Evolutionary conservation across 2,797 vertebrate species (phyloP), one percentile per base, ranked within the genome.

Genomic region (Mus spretus): DNA sequence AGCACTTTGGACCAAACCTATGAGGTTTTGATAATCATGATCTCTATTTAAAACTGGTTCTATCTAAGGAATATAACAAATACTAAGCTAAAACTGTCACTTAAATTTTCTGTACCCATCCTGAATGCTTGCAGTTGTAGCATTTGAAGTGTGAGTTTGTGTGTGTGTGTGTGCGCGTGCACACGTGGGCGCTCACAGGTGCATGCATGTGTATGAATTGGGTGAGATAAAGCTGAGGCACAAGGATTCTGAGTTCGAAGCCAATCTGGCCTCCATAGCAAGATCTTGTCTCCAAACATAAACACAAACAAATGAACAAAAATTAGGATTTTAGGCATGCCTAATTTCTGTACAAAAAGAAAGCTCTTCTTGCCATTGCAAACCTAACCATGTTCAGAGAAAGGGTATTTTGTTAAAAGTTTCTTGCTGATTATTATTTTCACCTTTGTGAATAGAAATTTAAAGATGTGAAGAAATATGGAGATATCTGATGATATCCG

Each of bases 361-460:
- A 37, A 31, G 70, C 34, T 65, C 1, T 22, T 26, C 74, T 70
- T 75, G 34, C n/a, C 31, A 47, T 80, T 57, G 74, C 79, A 82
- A 89, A 86, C 28, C 22, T 90, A 74, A 67, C 74, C 40, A 78
- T 79, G 10, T 92, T 96, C 40, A 87, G 47, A 37, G 20, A 90
- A 17, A 82, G 0, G 31, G 44, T 47, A 88, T 80, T 94, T 88
- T 61, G 53, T 92, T 74, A 90, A 89, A 90, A 93, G 11, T 74
- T 94, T 81, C 88, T 97, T 96, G 50, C 20, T 95, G 70, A 61
- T 83, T 83, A 80, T 84, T 72, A 37, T 72, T 37, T 72, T 34
- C 37, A 94, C 6, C 47, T 95, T 79, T 65, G 20, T 93, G 17
- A 77, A 95, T 37, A 94, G 53, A 96, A 91, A 93, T 65, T 77